A percentile compares a stretch with the other conserved stretches of the same genome.
Evolutionary conservation across 2,113 vertebrate genomes (phyloP).

Genomic region (Ictalurus furcatus): DNA sequence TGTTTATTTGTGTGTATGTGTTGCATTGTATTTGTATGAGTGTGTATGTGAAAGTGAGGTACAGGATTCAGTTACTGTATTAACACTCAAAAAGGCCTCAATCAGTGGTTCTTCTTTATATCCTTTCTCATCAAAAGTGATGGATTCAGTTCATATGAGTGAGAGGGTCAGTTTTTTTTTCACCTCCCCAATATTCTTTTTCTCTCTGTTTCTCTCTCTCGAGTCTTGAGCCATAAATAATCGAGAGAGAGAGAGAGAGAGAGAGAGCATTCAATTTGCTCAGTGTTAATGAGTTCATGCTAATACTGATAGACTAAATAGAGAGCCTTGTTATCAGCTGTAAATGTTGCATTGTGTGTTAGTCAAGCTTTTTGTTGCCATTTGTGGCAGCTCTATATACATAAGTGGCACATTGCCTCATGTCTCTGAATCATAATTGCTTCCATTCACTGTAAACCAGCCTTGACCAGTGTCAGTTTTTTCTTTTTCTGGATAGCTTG

Average conservation of each 20-base stretch:
- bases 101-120: constrained; percentile 59
- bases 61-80: constrained; percentile 47
- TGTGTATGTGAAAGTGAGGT: constrained; percentile 28
- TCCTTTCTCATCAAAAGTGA: constrained; percentile 59
- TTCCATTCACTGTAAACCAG: constrained; percentile 28
- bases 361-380: constrained; percentile 31
- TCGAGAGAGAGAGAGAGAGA: no score
- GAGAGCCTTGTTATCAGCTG: constrained; percentile 31
- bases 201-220: constrained; percentile 48
- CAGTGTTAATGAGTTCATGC: constrained; percentile 27
- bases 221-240: no score
- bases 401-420: constrained; percentile 11
- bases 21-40: background rate
- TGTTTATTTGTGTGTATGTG: constrained; percentile 24
- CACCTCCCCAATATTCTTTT: background rate
- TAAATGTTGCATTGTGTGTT: constrained; percentile 19
- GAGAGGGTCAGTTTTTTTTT: constrained; percentile 18
- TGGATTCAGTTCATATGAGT: constrained; percentile 58
- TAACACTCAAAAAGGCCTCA: constrained; percentile 54
- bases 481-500: background rate
- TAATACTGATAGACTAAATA: constrained; percentile 36
- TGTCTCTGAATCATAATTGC: constrained; percentile 25
- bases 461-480: background rate
- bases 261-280: background rate
- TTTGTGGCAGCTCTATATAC: constrained; percentile 24